Conservation (phyloP, 2,888 invertebrate genomes). For the Coleophora flavipennella region DNA sequence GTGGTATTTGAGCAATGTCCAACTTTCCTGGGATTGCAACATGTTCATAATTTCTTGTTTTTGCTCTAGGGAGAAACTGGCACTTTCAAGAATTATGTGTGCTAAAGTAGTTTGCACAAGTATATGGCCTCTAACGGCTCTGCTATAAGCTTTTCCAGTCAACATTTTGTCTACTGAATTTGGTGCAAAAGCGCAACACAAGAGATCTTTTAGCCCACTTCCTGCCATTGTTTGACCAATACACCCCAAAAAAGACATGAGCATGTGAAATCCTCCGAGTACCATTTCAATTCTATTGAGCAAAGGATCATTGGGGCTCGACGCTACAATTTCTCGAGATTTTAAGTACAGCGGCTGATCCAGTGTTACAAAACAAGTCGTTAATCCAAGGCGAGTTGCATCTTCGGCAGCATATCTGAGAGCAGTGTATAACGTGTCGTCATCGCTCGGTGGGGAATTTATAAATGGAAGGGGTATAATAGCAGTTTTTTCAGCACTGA, state of each 20-base stretch:
- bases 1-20: no score
- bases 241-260: constrained; percentile 26
- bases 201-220: constrained; percentile 22
- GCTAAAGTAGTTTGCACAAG: constrained; percentile 22
- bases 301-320: no score
- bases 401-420: not conserved
- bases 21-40: no score
- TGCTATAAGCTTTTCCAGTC: constrained; percentile 27
- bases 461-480: not conserved
- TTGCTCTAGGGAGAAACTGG: not conserved
- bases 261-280: constrained; percentile 37
- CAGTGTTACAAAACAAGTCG: constrained; percentile 24
- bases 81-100: not conserved
- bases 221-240: constrained; percentile 35
- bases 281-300: constrained; percentile 23
- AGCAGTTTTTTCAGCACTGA: not conserved
- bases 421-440: not conserved
- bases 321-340: constrained; percentile 25
- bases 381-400: no score
- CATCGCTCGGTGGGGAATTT: not conserved
- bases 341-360: constrained; percentile 31
- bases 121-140: constrained; percentile 30
- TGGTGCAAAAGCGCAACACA: constrained; percentile 18
- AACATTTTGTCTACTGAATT: constrained; percentile 31
- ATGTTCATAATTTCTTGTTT: not conserved